Base-by-base conservation (phyloP, 2,888 invertebrate genomes). In the Mythimna ferrago region DNA sequence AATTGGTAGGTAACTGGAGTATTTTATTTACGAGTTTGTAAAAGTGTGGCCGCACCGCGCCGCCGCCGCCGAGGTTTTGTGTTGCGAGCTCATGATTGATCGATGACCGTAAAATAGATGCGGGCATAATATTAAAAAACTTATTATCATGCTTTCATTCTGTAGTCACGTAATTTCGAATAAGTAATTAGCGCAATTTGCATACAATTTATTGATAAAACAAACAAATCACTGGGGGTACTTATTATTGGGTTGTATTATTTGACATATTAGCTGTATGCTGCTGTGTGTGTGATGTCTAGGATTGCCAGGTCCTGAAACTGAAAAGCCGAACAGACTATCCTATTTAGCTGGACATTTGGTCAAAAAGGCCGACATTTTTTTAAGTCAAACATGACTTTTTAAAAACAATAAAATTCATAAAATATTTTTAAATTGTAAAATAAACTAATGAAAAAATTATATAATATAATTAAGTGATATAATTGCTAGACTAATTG, bases 71-170 rank as follows among this genome's bases (percentile, higher is more conserved):
- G 79, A 79, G 78, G 82, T 77, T 79, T 79, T 35, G 79, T 77
- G 79, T 79, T 76, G 38, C 82, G 32, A 76, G 44, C 48, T 6
- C n/a, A 32, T 54, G 73, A 73, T 74, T 64, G 67, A 80, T 61
- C n/a, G 80, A 9, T 44, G 21, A 11, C 21, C 54, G 16, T 26
- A 26, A 41, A 41, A 21, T 60, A 32, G 32, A 41, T 21, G 10
- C 41, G 41, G 21, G n/a, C 51, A 53, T 62, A 26, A n/a, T 26
- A 32, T 63, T 54, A 51, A 6, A n/a, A 11, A 21, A 51, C n/a
- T 35, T 48, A 26, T 60, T 69, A 26, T 44, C n/a, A 53, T 56
- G 21, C 54, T 48, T 69, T 44, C 14, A 26, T 62, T 51, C 41
- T 41, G 38, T 61, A 35, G 35, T 54, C 53, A 38, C 16, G 48